phyloP scores from a whole-genome alignment of 1,140 invertebrate species.

The Batillaria attramentaria region DNA sequence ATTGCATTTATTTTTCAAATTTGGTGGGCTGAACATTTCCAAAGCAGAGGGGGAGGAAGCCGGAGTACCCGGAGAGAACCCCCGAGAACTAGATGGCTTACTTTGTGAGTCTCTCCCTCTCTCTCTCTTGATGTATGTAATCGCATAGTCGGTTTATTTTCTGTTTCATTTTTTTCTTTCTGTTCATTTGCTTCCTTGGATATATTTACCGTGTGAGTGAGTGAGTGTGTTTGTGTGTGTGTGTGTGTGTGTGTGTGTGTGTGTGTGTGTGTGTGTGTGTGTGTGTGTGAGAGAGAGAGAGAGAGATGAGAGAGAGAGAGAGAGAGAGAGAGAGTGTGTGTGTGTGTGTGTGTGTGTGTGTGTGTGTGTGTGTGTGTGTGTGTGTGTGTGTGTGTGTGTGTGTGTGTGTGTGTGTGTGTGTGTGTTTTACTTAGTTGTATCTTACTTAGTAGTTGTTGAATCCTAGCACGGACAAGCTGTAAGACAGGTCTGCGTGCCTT shows the following conservation, averaged over 20 bases:
- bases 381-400: conserved; percentile 17
- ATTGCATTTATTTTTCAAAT: too few relatives aligned
- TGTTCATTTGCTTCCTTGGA: background rate
- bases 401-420: background rate
- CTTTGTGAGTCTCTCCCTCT: background rate
- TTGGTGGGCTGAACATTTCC: too few relatives aligned
- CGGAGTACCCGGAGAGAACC: too few relatives aligned
- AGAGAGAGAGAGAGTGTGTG: background rate
- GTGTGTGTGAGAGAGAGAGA: background rate
- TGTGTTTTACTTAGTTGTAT: background rate
- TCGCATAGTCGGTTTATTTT: background rate
- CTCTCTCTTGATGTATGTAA: too few relatives aligned
- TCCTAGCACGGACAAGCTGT: background rate
- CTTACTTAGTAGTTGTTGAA: background rate
- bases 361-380: background rate
- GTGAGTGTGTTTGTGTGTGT: conserved; percentile 19
- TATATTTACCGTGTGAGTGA: background rate
- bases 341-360: background rate
- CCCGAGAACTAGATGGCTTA: background rate
- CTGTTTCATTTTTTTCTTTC: background rate
- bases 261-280: background rate
- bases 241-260: conserved; percentile 15
- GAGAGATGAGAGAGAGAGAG: background rate
- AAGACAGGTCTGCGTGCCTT: background rate
- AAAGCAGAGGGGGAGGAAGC: too few relatives aligned